phyloP scores from a whole-genome alignment of 1,140 invertebrate species.

The Heliconius nattereri region DNA sequence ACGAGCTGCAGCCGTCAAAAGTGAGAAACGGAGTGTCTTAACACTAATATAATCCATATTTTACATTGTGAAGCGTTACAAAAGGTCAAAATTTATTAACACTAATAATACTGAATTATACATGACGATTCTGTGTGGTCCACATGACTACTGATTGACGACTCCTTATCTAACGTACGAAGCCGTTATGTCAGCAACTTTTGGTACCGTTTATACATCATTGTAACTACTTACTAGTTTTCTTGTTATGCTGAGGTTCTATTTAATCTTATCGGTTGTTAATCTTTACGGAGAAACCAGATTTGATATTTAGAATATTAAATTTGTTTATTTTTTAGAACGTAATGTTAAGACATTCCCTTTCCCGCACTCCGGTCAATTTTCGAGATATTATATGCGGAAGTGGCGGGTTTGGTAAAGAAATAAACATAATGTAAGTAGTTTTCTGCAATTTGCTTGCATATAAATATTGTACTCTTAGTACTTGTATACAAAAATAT shows the following conservation, averaged over 20 bases:
- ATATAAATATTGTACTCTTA: too few relatives aligned
- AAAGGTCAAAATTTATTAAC: too few relatives aligned
- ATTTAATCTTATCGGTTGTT: background rate
- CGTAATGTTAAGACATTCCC: background rate
- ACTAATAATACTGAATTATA: background rate
- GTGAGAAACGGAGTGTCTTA: too few relatives aligned
- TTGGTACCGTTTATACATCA: background rate
- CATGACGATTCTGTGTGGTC: background rate
- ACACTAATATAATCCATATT: too few relatives aligned
- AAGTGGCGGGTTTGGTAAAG: background rate
- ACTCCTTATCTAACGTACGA: background rate
- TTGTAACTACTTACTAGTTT: background rate
- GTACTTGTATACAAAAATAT: too few relatives aligned
- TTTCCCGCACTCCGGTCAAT: background rate
- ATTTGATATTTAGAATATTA: too few relatives aligned
- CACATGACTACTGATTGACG: background rate
- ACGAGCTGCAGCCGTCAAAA: too few relatives aligned
- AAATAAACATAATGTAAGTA: too few relatives aligned
- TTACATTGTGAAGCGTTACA: too few relatives aligned
- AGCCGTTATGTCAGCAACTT: background rate
- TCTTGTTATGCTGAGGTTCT: background rate
- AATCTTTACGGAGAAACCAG: background rate
- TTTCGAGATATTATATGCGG: background rate
- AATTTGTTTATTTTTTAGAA: background rate
- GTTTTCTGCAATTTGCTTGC: too few relatives aligned